Evolutionary conservation across 2,113 vertebrate species (phyloP), one percentile per base, ranked within the genome.

Genomic region (Urocynchramus pylzowi): DNA sequence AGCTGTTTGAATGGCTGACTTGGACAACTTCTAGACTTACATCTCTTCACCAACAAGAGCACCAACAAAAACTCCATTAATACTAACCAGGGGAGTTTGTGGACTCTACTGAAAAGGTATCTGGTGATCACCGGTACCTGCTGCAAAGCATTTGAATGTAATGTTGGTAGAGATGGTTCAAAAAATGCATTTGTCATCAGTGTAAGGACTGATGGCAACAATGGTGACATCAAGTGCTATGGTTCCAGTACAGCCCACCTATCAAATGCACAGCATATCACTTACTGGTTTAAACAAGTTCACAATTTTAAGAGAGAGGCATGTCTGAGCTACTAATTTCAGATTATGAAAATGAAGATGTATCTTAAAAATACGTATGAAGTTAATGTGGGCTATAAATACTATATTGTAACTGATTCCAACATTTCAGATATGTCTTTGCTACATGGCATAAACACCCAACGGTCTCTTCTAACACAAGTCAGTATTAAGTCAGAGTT

Each of bases 221-320:
- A n/a, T 3, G 10, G 54, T 67, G 65, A 89, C 6, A 39, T 9
- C 0, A 0, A 74, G 23, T n/a, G 65, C 65, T 33, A 19, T 1
- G 65, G 33, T 33, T 89, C 47, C 47, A 49, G 54, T 7, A 16
- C 56, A 78, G 57, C 28, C 49, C 21, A 37, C 16, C 60, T 42
- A 28, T 41, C n/a, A 74, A 56, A 42, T 5, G 6, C 74, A 85
- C 30, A 50, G 60, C 4, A 0, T 19, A 52, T 24, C 30, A 33
- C 0, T 37, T 30, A n/a, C 0, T n/a, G 13, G 14, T 68, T 89
- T 57, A 61, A 82, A 79, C 26, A 56, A 47, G n/a, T 22, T 56
- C 37, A 64, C 37, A 26, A 30, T 45, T 79, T 68, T 35, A 59
- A 63, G 47, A 83, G 49, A 77, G 28, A 35, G 26, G 22, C 22